Conservation (phyloP, 2,888 invertebrate species). For the Nemoura dubitans region DNA sequence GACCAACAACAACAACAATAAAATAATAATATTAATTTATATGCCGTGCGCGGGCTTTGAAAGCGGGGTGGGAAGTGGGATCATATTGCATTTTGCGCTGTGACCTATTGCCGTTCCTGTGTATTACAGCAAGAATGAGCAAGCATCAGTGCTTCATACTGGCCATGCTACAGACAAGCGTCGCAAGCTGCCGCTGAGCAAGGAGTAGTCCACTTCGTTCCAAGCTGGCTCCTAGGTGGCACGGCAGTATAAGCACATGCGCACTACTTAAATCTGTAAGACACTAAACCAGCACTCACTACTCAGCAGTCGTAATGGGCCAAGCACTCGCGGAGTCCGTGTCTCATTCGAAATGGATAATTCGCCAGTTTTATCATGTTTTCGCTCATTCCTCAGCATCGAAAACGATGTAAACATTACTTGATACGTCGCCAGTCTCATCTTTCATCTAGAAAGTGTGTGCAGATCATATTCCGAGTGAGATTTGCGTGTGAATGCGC, state of each 20-base stretch:
- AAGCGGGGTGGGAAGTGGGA: too few species aligned
- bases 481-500: conserved; percentile 10
- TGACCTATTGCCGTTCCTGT: too few species aligned
- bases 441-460: conserved; percentile 36
- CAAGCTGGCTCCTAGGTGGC: background rate
- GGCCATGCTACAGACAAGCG: too few species aligned
- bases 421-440: conserved; percentile 13
- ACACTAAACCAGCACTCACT: background rate
- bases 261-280: background rate
- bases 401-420: conserved; percentile 27
- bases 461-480: conserved; percentile 17
- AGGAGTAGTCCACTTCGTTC: background rate
- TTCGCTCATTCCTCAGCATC: conserved; percentile 38
- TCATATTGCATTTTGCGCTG: too few species aligned
- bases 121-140: too few species aligned
- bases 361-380: conserved; percentile 42
- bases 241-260: background rate
- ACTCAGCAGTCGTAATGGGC: background rate
- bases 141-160: too few species aligned
- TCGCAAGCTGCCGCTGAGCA: background rate
- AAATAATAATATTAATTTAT: too few species aligned
- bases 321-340: background rate
- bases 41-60: too few species aligned
- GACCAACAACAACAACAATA: too few species aligned
- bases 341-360: conserved; percentile 39